Evolutionary conservation across 2,888 invertebrate species (phyloP), one percentile per base, ranked within the genome.

Genomic region (Diarsia brunnea): DNA sequence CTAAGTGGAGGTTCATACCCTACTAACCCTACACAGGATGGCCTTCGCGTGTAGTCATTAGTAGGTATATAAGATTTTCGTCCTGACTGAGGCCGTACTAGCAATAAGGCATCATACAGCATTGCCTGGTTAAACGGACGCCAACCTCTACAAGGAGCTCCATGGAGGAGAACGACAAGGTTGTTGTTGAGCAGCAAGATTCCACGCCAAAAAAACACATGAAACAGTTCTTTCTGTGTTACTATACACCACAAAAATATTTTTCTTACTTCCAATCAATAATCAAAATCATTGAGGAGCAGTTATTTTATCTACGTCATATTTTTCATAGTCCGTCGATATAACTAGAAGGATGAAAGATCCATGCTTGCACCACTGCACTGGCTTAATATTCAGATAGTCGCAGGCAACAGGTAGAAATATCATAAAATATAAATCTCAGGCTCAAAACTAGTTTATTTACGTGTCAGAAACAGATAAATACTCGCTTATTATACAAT

Each of bases 401-500:
- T 67, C 21, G n/a, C 24, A 7, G 4, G n/a, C 16, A 70, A 70
- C n/a, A 51, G n/a, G 16, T 51, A 24, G 43, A 66, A 60, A 61
- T 75, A 43, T 27, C 16, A 75, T 60, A 45, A 66, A 74, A 60
- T 45, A 71, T 24, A 51, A 68, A 65, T 65, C 60, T 61, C 43
- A 24, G 49, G 55, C 45, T 60, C 45, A 51, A 51, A 71, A 69
- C 78, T 16, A 65, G 64, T 66, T 55, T 71, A 71, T 73, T 60
- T 75, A 78, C 27, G 65, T 75, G 60, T 66, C 24, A 47, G 21
- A 75, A 67, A 66, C 66, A 60, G 49, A 66, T 75, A 82, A 80
- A 73, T 71, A 69, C 72, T 69, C 51, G n/a, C 51, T 75, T 75
- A 81, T 82, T 85, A 84, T 86, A 82, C 73, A 83, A 86, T 83